Evolutionary conservation across 2,888 invertebrate species (phyloP).

Genomic region (Drosophila multiciliata): DNA sequence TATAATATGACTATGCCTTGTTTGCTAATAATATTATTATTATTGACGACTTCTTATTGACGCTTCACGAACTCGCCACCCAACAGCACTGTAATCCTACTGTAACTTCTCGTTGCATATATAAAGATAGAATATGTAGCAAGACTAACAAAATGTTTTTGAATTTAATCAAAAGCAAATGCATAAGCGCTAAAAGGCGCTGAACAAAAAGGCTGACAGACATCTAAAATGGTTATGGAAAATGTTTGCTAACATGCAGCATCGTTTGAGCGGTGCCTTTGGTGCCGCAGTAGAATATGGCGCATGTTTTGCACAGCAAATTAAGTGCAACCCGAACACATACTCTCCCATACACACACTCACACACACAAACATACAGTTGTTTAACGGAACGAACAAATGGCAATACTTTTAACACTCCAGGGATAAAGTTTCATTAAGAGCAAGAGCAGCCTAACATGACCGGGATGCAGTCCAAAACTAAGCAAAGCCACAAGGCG

Average conservation of each 20-base stretch:
- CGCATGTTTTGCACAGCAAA: constrained; percentile 52
- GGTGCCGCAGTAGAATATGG: constrained; percentile 30
- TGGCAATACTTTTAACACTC: constrained; percentile 78
- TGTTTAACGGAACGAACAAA: constrained; percentile 53
- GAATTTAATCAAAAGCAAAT: background rate
- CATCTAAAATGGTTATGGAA: constrained; percentile 21
- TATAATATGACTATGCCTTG: no score
- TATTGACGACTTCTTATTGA: background rate
- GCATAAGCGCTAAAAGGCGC: background rate
- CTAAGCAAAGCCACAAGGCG: constrained; percentile 63
- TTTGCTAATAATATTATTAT: no score
- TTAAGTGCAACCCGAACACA: constrained; percentile 60
- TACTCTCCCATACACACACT: constrained; percentile 12
- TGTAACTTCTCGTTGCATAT: background rate
- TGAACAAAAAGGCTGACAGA: background rate
- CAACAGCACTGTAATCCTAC: background rate
- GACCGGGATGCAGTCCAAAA: constrained; percentile 55
- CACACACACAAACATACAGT: constrained; percentile 22
- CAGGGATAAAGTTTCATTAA: constrained; percentile 82
- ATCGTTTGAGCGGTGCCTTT: constrained; percentile 17
- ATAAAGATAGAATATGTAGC: background rate
- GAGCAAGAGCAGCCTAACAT: constrained; percentile 73
- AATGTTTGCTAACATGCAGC: constrained; percentile 17
- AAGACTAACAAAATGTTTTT: background rate
- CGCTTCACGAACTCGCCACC: background rate